These are phyloP conservation scores for Magallana angulata DNA, from an alignment of 1,140 invertebrate species.

Conservation along the genomic window DNA sequence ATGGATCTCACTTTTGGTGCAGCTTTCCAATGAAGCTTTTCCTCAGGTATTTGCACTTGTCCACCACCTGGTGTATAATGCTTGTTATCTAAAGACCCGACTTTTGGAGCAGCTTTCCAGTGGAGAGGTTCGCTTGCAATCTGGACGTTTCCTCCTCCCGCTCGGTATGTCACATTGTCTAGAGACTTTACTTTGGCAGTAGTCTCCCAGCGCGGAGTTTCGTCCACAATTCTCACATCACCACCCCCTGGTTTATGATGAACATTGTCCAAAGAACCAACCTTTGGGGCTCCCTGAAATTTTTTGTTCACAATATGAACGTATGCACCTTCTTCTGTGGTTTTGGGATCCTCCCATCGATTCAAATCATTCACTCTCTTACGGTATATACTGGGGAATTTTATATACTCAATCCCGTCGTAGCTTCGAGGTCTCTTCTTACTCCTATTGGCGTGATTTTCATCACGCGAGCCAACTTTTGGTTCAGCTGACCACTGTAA, in stretches of 20 bases:
- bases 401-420: slow-evolving; percentile 42
- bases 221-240: slow-evolving; percentile 52
- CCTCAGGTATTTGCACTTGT: slow-evolving; percentile 77
- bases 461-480: slow-evolving; percentile 70
- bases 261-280: slow-evolving; percentile 72
- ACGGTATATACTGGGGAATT: slow-evolving; percentile 51
- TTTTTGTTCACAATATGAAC: slow-evolving; percentile 79
- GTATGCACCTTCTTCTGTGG: slow-evolving; percentile 57
- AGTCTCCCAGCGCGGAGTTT: slow-evolving; percentile 60
- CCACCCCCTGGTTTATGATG: slow-evolving; percentile 69
- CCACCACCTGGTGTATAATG: slow-evolving; percentile 57
- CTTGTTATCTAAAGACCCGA: slow-evolving; percentile 90
- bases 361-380: slow-evolving; percentile 37
- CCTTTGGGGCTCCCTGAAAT: slow-evolving; percentile 77
- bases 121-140: slow-evolving; percentile 88
- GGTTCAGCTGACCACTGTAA: slow-evolving; percentile 71
- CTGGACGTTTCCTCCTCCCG: slow-evolving; percentile 69
- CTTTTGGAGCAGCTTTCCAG: slow-evolving; percentile 87
- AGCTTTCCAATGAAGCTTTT: slow-evolving; percentile 81
- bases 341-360: slow-evolving; percentile 53
- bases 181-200: slow-evolving; percentile 69
- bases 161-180: slow-evolving; percentile 64
- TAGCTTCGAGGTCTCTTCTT: slow-evolving; percentile 48
- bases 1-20: slow-evolving; percentile 89
- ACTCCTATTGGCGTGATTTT: slow-evolving; percentile 53